These are phyloP conservation scores for Pteromalus puparum DNA, from an alignment of 1,140 invertebrate genomes.

Conservation along the genomic window DNA sequence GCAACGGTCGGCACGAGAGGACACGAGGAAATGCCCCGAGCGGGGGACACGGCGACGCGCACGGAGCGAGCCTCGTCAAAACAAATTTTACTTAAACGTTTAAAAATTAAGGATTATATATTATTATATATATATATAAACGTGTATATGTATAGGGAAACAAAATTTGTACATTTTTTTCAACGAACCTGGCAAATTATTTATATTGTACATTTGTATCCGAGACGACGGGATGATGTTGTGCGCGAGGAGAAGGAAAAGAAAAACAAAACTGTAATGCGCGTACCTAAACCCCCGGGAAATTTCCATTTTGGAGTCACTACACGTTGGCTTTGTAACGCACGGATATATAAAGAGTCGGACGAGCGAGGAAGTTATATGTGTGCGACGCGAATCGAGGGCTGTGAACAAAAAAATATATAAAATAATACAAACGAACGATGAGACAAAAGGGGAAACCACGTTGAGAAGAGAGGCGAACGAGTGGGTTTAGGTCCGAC, in stretches of 20 bases:
- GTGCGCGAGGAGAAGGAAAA: conserved; percentile 19
- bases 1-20: neutral
- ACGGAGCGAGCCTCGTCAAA: conserved; percentile 4
- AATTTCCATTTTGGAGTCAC: conserved; percentile 29
- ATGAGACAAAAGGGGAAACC: conserved; percentile 35
- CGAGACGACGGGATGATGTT: conserved; percentile 13
- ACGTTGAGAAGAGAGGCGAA: neutral
- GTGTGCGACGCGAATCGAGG: conserved; percentile 68
- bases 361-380: conserved; percentile 35
- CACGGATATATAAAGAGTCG: neutral
- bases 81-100: conserved; percentile 39
- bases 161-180: conserved; percentile 69
- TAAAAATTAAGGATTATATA: conserved; percentile 31
- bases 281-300: conserved; percentile 41
- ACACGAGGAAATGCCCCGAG: neutral
- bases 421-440: conserved; percentile 1
- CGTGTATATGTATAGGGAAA: conserved; percentile 11
- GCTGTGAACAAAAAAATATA: conserved; percentile 68
- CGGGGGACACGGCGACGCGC: neutral
- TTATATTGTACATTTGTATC: conserved; percentile 69
- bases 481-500: conserved; percentile 52
- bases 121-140: neutral
- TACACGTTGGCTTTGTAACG: conserved; percentile 37
- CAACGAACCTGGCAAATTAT: conserved; percentile 68
- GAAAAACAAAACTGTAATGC: conserved; percentile 26